phyloP scores from a whole-genome alignment of 2,888 invertebrate species.

The Ashinkailepas kermadecensis region DNA sequence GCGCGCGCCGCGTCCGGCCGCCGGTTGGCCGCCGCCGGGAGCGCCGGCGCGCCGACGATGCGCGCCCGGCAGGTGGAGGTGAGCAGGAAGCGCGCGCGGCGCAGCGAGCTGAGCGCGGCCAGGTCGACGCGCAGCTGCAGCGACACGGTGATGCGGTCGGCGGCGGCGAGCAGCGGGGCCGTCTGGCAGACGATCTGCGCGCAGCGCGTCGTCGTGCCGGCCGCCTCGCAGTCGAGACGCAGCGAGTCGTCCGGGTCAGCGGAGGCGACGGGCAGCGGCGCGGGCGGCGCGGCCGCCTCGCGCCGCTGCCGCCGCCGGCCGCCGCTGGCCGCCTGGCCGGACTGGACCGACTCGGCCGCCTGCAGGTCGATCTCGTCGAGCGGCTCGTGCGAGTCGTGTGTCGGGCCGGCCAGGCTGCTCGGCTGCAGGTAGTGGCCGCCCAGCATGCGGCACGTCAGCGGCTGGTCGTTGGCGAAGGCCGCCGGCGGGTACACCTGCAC shows the following conservation, averaged over 20 bases:
- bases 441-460: neutral
- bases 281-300: neutral
- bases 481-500: neutral
- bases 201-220: neutral
- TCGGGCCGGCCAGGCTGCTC: neutral
- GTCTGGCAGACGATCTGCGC: neutral
- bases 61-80: neutral
- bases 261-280: neutral
- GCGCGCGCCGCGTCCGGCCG: neutral
- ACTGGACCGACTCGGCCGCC: neutral
- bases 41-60: neutral
- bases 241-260: neutral
- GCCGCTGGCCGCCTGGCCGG: neutral
- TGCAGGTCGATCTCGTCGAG: neutral
- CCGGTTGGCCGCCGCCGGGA: neutral
- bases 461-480: neutral
- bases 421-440: neutral
- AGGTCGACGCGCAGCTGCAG: neutral
- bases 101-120: neutral
- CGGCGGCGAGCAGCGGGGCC: neutral
- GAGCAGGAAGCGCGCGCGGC: neutral
- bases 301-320: neutral
- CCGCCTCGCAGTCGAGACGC: neutral
- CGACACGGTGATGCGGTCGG: neutral
- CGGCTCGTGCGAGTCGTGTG: no score